These are phyloP conservation scores for Drosophila nigromelanica DNA, from an alignment of 1,140 invertebrate species.

Conservation along the genomic window DNA sequence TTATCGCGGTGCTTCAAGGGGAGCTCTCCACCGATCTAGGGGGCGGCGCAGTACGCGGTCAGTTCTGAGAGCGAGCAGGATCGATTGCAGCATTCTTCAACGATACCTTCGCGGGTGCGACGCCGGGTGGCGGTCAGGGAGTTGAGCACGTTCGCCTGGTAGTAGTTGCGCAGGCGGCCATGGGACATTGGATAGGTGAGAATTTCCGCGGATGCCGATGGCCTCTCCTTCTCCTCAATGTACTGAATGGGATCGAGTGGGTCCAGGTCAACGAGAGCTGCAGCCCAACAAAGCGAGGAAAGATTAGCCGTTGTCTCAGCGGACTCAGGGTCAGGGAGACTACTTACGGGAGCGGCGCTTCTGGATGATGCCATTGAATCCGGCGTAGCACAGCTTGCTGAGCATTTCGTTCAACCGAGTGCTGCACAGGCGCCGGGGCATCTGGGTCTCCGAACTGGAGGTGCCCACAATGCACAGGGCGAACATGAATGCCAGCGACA, in stretches of 20 bases:
- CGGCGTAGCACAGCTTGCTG: constrained; percentile 25
- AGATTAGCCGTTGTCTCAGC: not conserved
- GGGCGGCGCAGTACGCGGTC: constrained; percentile 53
- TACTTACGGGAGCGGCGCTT: constrained; percentile 66
- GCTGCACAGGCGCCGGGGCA: constrained; percentile 55
- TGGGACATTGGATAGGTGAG: constrained; percentile 38
- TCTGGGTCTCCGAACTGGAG: constrained; percentile 5
- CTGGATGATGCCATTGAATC: constrained; percentile 47
- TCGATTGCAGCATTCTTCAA: constrained; percentile 64
- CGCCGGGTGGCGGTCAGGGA: constrained; percentile 56
- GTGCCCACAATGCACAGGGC: constrained; percentile 37
- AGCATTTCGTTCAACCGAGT: constrained; percentile 48
- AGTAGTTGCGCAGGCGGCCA: constrained; percentile 37
- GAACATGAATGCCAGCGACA: constrained; percentile 34
- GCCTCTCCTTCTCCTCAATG: constrained; percentile 53
- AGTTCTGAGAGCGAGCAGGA: constrained; percentile 42
- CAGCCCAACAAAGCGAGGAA: not conserved
- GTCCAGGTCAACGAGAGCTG: constrained; percentile 50
- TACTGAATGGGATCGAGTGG: constrained; percentile 62
- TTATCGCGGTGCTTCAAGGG: constrained; percentile 18
- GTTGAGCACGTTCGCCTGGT: constrained; percentile 34
- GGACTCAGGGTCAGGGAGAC: not conserved
- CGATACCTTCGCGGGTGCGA: constrained; percentile 62
- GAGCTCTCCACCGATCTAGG: not conserved
- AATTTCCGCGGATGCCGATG: constrained; percentile 13